Conservation (phyloP, 2,888 invertebrate species). For the Isoperla grammatica region DNA sequence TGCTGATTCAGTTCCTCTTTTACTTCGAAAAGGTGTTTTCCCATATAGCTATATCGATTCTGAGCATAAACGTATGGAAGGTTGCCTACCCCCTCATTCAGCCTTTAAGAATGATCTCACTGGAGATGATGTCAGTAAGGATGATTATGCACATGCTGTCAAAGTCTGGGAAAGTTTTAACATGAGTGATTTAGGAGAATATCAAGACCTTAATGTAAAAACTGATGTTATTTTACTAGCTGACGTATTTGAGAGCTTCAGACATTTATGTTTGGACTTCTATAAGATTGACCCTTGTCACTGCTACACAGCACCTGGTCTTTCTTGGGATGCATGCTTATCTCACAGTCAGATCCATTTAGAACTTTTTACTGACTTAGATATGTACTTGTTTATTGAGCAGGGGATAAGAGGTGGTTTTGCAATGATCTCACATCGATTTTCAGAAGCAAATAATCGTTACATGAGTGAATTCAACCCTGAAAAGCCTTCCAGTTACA, state of each 20-base stretch:
- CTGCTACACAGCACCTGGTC: conserved; percentile 39
- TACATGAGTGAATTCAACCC: conserved; percentile 37
- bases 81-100: conserved; percentile 16
- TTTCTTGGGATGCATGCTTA: conserved; percentile 39
- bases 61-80: conserved; percentile 32
- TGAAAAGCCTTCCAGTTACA: conserved; percentile 29
- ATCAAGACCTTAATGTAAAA: conserved; percentile 37
- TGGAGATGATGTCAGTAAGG: conserved; percentile 15
- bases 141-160: conserved; percentile 35
- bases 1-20: conserved; percentile 22
- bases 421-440: conserved; percentile 36
- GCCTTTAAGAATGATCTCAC: conserved; percentile 33
- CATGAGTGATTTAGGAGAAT: conserved; percentile 34
- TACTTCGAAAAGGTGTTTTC: conserved; percentile 37
- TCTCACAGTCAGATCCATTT: conserved; percentile 37
- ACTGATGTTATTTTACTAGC: conserved; percentile 36
- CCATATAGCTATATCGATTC: conserved; percentile 37
- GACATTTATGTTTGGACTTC: conserved; percentile 32
- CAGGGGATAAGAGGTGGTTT: conserved; percentile 38
- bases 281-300: conserved; percentile 38
- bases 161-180: conserved; percentile 35
- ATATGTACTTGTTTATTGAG: conserved; percentile 38
- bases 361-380: conserved; percentile 39
- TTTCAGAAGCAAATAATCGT: conserved; percentile 39
- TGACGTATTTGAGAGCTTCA: conserved; percentile 39